Base-by-base conservation (phyloP, 2,113 vertebrate genomes). In the Thomomys bottae region DNA sequence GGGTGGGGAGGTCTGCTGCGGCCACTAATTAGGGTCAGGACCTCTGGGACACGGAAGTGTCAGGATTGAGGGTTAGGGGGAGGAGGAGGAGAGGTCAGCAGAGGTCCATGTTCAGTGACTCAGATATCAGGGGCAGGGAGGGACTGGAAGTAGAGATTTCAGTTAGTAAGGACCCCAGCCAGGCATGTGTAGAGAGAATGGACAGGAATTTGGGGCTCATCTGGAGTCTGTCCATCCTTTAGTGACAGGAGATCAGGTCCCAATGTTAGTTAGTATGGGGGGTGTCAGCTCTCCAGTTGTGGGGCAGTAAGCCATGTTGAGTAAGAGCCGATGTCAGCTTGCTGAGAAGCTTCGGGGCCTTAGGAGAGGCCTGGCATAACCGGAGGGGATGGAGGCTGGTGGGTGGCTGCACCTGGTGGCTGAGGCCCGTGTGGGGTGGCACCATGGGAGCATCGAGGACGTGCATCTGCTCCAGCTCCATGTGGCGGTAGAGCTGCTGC, bases 401-500 rank as follows among this genome's bases (percentile, higher is more conserved):
- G 32, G 0, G 45, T 34, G 32, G 4, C 38, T 71, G 9, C 97
- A 98, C 98, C 98, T 98, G 98, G 36, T 98, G 98, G 88, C 97
- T 84, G 72, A 98, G 95, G 38, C 96, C 93, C 0, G 99, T 96
- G 45, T 98, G 98, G 93, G 98, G 93, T 0, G 98, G 92, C 1
- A 98, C 97, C 73, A 99, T 97, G 91, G 97, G 96, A 36, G 99
- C 96, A 87, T 99, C 99, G 20, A 99, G 96, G 88, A 99, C 98
- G 0, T 98, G 98, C 97, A 98, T 97, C 92, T 98, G 98, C 83
- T 99, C 99, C 2, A 98, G 95, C 93, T 98, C 96, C 98, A 98
- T 97, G 88, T 99, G 98, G 76, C 99, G 98, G 97, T 98, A 98
- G 42, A 99, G 98, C 94, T 98, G 98, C 63, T 99, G 97, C 40